Conservation (phyloP, 2,113 vertebrate genomes). For the Eptesicus fuscus region DNA sequence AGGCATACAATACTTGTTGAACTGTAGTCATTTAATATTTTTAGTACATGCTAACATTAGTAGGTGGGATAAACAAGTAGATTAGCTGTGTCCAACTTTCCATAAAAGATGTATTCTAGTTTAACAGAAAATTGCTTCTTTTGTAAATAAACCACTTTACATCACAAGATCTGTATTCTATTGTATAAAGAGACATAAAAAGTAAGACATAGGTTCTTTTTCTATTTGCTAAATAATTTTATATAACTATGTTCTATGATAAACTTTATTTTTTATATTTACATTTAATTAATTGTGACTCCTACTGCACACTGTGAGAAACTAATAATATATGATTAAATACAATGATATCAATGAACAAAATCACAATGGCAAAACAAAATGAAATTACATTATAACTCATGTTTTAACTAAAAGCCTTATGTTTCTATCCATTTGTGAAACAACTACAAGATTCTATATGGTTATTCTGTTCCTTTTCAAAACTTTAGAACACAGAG, state of each 20-base stretch:
- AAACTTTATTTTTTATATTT: neutral
- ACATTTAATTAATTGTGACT: neutral
- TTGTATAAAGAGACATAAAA: neutral
- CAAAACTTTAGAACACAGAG: neutral
- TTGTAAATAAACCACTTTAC: conserved; percentile 18
- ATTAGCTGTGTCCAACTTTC: neutral
- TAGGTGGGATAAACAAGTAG: neutral
- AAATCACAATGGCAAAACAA: conserved; percentile 15
- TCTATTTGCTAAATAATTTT: neutral
- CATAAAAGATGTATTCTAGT: neutral
- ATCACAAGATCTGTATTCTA: neutral
- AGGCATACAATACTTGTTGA: neutral
- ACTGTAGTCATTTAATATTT: neutral
- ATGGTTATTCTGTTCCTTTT: conserved; percentile 6
- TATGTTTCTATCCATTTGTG: neutral
- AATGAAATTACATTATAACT: conserved; percentile 17
- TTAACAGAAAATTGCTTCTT: neutral
- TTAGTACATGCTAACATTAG: neutral
- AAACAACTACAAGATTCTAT: neutral
- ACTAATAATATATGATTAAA: neutral
- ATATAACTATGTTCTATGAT: neutral
- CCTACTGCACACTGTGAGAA: neutral
- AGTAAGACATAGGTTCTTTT: neutral
- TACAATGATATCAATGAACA: neutral
- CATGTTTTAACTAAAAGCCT: neutral